These are phyloP conservation scores for Gorsachius magnificus DNA, from an alignment of 2,797 vertebrate species.

Conservation along the genomic window DNA sequence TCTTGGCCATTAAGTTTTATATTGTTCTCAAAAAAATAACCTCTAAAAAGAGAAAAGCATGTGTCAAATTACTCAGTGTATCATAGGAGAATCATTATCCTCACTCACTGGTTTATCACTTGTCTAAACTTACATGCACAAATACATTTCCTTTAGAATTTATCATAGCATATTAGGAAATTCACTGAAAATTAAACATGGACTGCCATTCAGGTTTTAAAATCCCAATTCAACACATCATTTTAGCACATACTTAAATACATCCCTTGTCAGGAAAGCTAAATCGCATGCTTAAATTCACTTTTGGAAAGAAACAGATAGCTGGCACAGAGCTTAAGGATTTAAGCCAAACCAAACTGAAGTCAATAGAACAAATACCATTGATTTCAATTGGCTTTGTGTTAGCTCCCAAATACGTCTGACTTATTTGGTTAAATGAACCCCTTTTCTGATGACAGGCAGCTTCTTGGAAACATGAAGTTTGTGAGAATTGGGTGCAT, in stretches of 20 bases:
- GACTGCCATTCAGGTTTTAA: background rate
- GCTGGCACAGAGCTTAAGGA: background rate
- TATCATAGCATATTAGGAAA: background rate
- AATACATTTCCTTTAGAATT: background rate
- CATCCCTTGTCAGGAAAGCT: background rate
- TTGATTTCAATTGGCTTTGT: background rate
- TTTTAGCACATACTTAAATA: background rate
- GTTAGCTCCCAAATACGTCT: background rate
- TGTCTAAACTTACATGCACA: background rate
- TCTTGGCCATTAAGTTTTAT: constrained; percentile 37
- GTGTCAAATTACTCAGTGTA: background rate
- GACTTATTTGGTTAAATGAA: background rate
- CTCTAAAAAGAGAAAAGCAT: background rate
- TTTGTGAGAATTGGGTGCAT: background rate
- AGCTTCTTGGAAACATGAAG: background rate
- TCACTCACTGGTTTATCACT: background rate
- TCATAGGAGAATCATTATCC: background rate
- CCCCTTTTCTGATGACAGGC: background rate
- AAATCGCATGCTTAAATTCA: background rate
- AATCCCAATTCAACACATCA: background rate
- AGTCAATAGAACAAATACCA: background rate
- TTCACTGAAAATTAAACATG: background rate
- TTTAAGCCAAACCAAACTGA: background rate
- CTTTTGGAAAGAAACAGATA: background rate
- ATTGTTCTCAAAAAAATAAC: background rate